Evolutionary conservation across 2,113 vertebrate genomes (phyloP).

Genomic region (Hippolais icterina): DNA sequence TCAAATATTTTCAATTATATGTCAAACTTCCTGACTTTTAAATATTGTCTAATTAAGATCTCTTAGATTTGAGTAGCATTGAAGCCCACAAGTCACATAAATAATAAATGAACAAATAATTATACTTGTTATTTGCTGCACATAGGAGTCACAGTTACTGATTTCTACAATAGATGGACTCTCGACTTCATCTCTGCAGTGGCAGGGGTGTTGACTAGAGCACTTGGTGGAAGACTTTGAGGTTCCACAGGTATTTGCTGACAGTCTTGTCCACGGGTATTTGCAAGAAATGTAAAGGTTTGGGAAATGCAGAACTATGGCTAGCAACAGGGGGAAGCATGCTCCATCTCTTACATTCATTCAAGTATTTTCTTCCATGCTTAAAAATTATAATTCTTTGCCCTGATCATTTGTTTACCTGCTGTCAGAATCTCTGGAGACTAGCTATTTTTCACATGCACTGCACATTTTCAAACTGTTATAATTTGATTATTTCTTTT

Average conservation of each 20-base stretch:
- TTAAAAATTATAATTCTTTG: not conserved
- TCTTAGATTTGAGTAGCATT: not conserved
- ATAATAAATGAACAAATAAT: not conserved
- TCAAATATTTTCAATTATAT: not conserved
- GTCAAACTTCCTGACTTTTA: not conserved
- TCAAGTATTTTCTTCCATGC: not conserved
- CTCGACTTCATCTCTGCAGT: not conserved
- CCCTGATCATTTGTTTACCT: not conserved
- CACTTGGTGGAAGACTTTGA: not conserved
- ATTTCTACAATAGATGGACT: not conserved
- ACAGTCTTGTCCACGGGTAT: too few species aligned
- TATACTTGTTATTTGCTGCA: not conserved
- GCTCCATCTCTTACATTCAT: not conserved
- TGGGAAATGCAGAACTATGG: not conserved
- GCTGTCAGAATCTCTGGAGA: not conserved
- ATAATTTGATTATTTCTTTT: not conserved
- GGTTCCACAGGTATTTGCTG: not conserved
- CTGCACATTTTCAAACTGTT: not conserved
- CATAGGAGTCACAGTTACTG: not conserved
- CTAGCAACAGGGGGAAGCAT: not conserved
- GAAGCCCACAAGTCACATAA: not conserved
- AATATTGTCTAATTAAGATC: not conserved
- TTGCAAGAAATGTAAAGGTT: not conserved
- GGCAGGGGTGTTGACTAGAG: rapidly evolving
- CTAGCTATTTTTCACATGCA: not conserved